Conservation (phyloP, 2,888 invertebrate species). For the Holacanthella duospinosa region DNA sequence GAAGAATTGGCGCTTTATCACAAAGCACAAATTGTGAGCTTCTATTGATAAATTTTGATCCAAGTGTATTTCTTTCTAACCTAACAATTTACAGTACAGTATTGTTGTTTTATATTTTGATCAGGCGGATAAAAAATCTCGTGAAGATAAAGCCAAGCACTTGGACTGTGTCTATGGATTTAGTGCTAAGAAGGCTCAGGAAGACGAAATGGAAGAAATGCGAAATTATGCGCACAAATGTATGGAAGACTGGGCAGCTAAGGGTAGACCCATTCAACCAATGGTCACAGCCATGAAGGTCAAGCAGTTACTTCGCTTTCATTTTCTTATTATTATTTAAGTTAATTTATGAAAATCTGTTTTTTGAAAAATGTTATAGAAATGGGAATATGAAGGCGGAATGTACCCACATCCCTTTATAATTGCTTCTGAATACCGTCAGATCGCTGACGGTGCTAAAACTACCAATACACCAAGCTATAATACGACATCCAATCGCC, state of each 20-base stretch:
- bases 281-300: conserved; percentile 34
- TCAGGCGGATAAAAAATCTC: conserved; percentile 22
- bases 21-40: conserved; percentile 25
- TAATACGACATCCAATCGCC: conserved; percentile 11
- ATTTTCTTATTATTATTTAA: neutral
- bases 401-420: conserved; percentile 21
- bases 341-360: too few relatives aligned
- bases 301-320: neutral
- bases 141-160: conserved; percentile 11
- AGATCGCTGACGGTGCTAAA: too few relatives aligned
- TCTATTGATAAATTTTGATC: neutral
- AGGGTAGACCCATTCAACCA: conserved; percentile 26
- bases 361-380: too few relatives aligned
- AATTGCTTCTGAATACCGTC: too few relatives aligned
- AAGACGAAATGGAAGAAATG: conserved; percentile 33
- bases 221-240: conserved; percentile 29
- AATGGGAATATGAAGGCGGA: conserved; percentile 31
- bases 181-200: conserved; percentile 24
- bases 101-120: neutral
- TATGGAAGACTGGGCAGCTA: conserved; percentile 30
- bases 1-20: conserved; percentile 27
- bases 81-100: neutral
- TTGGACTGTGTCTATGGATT: conserved; percentile 18
- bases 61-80: neutral
- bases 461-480: conserved; percentile 3